phyloP scores from a whole-genome alignment of 1,140 invertebrate species.

The Monomorium pharaonis region DNA sequence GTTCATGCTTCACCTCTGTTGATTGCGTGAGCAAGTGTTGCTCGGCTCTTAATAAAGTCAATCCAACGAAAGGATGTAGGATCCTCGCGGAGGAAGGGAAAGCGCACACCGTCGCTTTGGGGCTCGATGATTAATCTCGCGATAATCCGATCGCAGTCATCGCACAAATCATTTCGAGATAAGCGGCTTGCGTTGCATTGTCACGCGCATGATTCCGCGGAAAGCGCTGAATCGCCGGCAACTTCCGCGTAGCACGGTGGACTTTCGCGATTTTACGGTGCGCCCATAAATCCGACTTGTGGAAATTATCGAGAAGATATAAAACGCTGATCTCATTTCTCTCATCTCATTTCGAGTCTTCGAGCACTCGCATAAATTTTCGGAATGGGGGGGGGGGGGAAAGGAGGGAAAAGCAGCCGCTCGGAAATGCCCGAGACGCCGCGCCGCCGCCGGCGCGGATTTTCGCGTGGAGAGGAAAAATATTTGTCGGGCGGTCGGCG shows the following conservation, averaged over 20 bases:
- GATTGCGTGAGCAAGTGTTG: background rate
- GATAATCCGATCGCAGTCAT: conserved; percentile 47
- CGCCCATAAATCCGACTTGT: background rate
- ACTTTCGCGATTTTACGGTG: background rate
- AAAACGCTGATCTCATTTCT: background rate
- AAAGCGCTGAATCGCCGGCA: conserved; percentile 35
- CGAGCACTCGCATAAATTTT: background rate
- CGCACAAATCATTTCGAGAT: conserved; percentile 47
- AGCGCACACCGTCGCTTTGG: background rate
- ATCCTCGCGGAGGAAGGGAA: background rate
- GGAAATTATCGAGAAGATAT: background rate
- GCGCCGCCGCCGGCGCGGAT: conserved; percentile 9
- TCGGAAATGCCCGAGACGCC: background rate
- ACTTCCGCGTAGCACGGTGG: conserved; percentile 14
- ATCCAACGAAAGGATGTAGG: background rate
- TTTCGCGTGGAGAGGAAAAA: conserved; percentile 43
- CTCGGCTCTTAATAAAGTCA: conserved; percentile 33
- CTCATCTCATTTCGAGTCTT: background rate
- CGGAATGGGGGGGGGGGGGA: too few species aligned
- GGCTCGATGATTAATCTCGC: conserved; percentile 48
- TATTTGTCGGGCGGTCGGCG: conserved; percentile 49
- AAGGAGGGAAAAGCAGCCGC: background rate
- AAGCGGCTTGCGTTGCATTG: conserved; percentile 39
- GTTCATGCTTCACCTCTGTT: conserved; percentile 2
- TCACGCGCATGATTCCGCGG: conserved; percentile 36